Base-by-base conservation (phyloP, 2,888 invertebrate genomes). In the Automeris io region DNA sequence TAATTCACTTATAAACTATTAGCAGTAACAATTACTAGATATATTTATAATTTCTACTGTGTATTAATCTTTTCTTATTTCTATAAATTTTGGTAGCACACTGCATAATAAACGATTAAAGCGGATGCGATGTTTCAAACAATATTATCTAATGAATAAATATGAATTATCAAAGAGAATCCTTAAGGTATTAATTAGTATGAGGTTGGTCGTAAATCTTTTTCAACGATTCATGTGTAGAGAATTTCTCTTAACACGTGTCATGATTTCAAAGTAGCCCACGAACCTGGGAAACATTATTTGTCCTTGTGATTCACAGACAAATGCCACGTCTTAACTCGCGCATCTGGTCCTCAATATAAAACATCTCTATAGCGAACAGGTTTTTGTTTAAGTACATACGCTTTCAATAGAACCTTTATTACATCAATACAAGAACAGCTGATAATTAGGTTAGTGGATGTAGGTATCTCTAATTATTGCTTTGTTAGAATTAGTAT, bases 241-340 rank as follows among this genome's bases (percentile, higher is more conserved):
- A 29, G 16, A 29, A 29, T 29, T 29, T 29, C 16, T 29, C 16
- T n/a, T n/a, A 29, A 29, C 29, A 29, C 29, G 29, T 29, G 29
- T 29, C 29, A 29, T 16, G 16, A 29, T 33, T 33, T 37, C 13
- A 21, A 19, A 33, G 33, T 33, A 33, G 13, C 26, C 18, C 34
- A 29, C 34, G 9, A 35, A n/a, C 23, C 35, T 21, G 25, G 40
- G 49, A 64, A 71, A 71, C 57, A 64, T 57, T 83, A 72, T 86
- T 83, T 85, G 73, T 63, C 57, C 69, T 67, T 73, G 61, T 82
- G 77, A 85, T 86, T 85, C 69, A 83, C 85, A 81, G 73, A 71
- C 77, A 82, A 81, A 82, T 65, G 67, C 75, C 58, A 74, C 61
- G 66, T 62, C 62, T 65, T 68, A 55, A 54, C 61, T 54, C 52